These are phyloP conservation scores for Pyrrhia umbra DNA, from an alignment of 2,888 invertebrate genomes.

Conservation along the genomic window DNA sequence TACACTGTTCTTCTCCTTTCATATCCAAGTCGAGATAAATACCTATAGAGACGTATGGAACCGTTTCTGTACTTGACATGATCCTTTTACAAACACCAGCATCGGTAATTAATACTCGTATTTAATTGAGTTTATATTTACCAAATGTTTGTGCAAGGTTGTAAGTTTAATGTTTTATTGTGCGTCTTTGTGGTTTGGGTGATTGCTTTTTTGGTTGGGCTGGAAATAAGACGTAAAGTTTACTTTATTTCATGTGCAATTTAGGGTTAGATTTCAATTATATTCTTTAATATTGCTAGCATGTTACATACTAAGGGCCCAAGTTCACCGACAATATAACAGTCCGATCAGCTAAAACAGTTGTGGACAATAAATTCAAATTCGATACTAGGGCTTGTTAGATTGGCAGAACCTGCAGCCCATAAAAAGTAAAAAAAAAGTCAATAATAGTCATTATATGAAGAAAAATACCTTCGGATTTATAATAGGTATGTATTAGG, in stretches of 20 bases:
- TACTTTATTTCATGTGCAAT: background rate
- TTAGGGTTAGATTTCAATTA: no score
- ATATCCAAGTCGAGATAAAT: slow-evolving; percentile 2
- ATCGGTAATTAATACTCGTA: slow-evolving; percentile 42
- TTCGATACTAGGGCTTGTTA: no score
- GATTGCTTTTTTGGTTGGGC: background rate
- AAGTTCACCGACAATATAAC: no score
- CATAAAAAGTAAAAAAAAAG: no score
- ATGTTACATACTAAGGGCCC: no score
- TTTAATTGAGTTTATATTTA: slow-evolving; percentile 49
- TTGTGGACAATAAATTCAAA: no score
- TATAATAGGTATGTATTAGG: no score
- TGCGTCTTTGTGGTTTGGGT: slow-evolving; percentile 11
- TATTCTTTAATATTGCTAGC: no score
- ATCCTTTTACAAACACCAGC: slow-evolving; percentile 34
- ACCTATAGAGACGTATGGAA: slow-evolving; percentile 16
- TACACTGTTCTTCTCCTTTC: slow-evolving; percentile 19
- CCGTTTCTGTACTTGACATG: slow-evolving; percentile 20
- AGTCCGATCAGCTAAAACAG: no score
- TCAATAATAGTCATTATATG: no score
- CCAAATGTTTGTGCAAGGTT: slow-evolving; percentile 21
- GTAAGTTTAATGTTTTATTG: slow-evolving; percentile 38
- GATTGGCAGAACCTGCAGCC: no score
- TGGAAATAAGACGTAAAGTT: background rate
- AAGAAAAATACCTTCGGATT: no score